These are phyloP conservation scores for Hylia prasina DNA, from an alignment of 2,113 vertebrate species.

Conservation along the genomic window DNA sequence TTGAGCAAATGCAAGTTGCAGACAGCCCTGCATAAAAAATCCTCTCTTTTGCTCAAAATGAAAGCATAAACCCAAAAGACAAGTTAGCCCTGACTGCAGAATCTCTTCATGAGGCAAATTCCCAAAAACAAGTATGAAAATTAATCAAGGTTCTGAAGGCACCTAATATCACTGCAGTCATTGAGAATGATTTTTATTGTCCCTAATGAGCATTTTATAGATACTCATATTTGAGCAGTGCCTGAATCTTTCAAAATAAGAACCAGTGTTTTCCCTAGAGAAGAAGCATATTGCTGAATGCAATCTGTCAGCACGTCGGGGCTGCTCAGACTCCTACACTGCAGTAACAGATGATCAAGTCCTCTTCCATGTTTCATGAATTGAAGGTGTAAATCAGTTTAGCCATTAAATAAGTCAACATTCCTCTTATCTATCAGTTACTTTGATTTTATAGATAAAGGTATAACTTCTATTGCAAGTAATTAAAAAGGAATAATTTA, in stretches of 20 bases:
- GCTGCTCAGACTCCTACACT: not conserved
- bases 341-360: constrained; percentile 42
- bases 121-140: constrained; percentile 20
- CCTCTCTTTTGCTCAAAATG: not conserved
- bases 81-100: not conserved
- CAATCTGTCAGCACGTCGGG: constrained; percentile 3
- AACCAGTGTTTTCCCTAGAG: constrained; percentile 15
- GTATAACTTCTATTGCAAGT: constrained; percentile 41
- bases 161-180: constrained; percentile 32
- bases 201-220: constrained; percentile 52
- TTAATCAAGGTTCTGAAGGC: constrained; percentile 27
- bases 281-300: constrained; percentile 24
- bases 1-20: not conserved
- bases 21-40: not conserved
- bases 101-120: not conserved
- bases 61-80: not conserved
- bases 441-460: constrained; percentile 66
- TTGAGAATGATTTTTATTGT: constrained; percentile 50
- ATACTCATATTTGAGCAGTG: constrained; percentile 17
- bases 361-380: constrained; percentile 48
- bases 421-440: constrained; percentile 42
- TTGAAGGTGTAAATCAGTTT: constrained; percentile 53
- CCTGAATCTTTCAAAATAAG: constrained; percentile 48
- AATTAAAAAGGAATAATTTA: constrained; percentile 69
- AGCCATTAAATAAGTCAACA: constrained; percentile 53